Evolutionary conservation across 2,888 invertebrate genomes (phyloP).

Genomic region (Onchidella celtica): DNA sequence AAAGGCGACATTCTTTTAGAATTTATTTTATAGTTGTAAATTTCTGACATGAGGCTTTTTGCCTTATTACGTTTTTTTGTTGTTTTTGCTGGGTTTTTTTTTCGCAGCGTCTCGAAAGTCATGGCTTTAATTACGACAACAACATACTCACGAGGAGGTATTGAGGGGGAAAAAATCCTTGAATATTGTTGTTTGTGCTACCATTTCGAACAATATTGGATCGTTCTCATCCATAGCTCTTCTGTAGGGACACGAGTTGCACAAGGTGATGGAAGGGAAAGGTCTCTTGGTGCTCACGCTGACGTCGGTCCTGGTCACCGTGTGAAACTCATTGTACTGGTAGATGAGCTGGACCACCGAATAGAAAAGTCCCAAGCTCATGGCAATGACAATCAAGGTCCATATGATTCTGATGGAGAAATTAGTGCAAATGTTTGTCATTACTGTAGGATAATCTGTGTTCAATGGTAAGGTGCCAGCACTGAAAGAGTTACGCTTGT

Average conservation of each 20-base stretch:
- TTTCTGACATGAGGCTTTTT: no score
- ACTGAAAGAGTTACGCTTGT: no score
- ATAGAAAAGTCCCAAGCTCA: slow-evolving; percentile 4
- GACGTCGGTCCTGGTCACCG: slow-evolving; percentile 35
- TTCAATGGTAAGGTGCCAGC: no score
- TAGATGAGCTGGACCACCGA: slow-evolving; percentile 11
- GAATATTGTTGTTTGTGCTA: not conserved
- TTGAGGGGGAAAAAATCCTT: not conserved
- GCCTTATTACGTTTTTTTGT: no score
- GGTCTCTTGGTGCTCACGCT: not conserved
- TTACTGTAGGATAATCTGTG: no score
- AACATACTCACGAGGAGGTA: slow-evolving; percentile 25
- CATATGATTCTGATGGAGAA: slow-evolving; percentile 21
- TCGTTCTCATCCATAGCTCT: not conserved
- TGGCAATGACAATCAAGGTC: slow-evolving; percentile 18
- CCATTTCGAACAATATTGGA: not conserved
- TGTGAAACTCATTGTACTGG: slow-evolving; percentile 29
- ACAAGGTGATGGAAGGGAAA: slow-evolving; percentile 41
- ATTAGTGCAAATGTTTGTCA: no score
- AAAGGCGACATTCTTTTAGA: no score
- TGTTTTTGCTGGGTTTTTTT: no score
- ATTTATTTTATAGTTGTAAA: no score
- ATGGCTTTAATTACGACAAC: no score
- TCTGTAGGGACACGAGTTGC: slow-evolving; percentile 36
- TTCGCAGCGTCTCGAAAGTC: no score